Percentiles rank a stretch among this genome's conserved stretches.
phyloP scores from a whole-genome alignment of 1,140 invertebrate species.

The Bombus polaris region DNA sequence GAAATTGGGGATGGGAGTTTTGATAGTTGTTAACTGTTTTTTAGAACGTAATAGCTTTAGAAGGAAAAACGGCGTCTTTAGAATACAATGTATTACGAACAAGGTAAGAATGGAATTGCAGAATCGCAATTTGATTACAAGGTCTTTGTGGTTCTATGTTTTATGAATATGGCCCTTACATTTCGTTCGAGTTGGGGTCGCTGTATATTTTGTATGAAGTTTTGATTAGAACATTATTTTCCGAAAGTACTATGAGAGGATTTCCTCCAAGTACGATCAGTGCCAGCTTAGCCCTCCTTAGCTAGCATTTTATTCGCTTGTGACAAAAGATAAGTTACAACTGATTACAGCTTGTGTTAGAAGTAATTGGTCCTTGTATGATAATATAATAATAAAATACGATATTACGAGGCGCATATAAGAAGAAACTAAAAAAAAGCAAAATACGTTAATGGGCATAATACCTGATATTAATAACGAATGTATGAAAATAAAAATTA shows the following conservation, averaged over 20 bases:
- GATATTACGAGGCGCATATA: neutral
- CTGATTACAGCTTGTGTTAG: neutral
- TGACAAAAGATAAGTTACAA: neutral
- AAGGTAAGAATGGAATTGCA: neutral
- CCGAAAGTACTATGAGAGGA: neutral
- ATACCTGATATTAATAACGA: no score
- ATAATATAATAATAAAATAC: neutral
- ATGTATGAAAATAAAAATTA: no score
- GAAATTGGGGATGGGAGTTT: neutral
- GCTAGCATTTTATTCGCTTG: neutral
- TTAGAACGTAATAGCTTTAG: neutral
- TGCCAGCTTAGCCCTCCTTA: neutral
- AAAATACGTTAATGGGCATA: no score
- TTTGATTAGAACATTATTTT: neutral
- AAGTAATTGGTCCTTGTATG: neutral
- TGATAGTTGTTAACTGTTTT: neutral
- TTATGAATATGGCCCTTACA: no score
- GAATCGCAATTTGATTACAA: neutral
- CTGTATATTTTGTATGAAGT: neutral
- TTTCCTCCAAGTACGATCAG: constrained; percentile 4
- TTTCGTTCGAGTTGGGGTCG: neutral
- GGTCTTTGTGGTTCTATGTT: neutral
- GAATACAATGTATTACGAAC: neutral
- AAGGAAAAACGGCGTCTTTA: neutral
- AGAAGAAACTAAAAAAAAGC: neutral